These are phyloP conservation scores for Sebastes schlegelii DNA, from an alignment of 2,113 vertebrate species.

Conservation along the genomic window DNA sequence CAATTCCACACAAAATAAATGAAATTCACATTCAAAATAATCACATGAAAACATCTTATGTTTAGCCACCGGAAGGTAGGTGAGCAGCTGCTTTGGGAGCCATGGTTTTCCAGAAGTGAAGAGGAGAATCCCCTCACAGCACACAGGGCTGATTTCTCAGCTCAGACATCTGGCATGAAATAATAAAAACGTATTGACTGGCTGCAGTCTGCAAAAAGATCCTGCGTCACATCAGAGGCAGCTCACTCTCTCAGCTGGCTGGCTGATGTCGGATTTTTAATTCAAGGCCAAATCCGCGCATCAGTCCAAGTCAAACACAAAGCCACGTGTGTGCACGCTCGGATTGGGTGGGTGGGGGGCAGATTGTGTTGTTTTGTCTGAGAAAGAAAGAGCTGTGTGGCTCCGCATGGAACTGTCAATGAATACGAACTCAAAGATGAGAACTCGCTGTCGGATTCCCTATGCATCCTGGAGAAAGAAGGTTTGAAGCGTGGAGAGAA, in stretches of 20 bases:
- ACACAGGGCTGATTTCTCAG: conserved; percentile 45
- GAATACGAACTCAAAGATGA: conserved; percentile 66
- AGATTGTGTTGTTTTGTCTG: conserved; percentile 69
- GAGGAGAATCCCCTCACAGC: conserved; percentile 42
- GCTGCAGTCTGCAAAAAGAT: conserved; percentile 52
- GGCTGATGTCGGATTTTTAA: conserved; percentile 49
- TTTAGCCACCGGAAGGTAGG: conserved; percentile 36
- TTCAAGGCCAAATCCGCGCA: conserved; percentile 57
- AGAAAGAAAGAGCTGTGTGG: conserved; percentile 57
- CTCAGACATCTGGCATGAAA: conserved; percentile 63
- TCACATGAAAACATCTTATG: conserved; percentile 31
- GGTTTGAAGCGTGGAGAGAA: conserved; percentile 56
- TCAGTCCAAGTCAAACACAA: conserved; percentile 38
- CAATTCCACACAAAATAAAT: background rate
- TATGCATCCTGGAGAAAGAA: conserved; percentile 68
- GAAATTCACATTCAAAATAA: conserved; percentile 34
- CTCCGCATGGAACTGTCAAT: conserved; percentile 72
- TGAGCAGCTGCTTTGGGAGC: conserved; percentile 45
- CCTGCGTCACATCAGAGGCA: conserved; percentile 31
- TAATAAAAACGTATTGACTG: conserved; percentile 56
- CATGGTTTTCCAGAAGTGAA: conserved; percentile 39
- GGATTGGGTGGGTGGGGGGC: conserved; percentile 13
- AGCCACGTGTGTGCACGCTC: conserved; percentile 24
- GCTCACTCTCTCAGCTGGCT: conserved; percentile 9
- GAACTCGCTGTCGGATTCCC: conserved; percentile 56